Evolutionary conservation across 2,797 vertebrate species (phyloP), one percentile per base, ranked within the genome.

Genomic region (Oreonectes daqikongensis): DNA sequence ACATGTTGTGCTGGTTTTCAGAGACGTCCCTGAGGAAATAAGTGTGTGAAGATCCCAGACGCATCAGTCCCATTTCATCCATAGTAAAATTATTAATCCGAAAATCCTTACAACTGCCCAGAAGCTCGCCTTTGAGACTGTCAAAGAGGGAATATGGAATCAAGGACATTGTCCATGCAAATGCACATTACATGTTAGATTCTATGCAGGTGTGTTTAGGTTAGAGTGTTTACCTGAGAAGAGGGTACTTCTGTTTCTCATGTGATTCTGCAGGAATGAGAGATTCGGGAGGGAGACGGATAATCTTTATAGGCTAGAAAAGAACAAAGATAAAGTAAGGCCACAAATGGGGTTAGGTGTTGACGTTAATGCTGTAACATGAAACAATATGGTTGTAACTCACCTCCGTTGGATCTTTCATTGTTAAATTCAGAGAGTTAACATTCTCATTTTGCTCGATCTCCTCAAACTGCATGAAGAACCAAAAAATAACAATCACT

Each of bases 51-150:
- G 88, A 48, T 17, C 90, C 91, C 85, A 98, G 88, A 68, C 92
- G 81, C 83, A 97, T 94, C 44, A 93, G 78, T 0, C 94, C 95
- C 0, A 64, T 75, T 35, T 77, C 38, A 9, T 94, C 92, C 0
- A 94, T 91, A 1, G 88, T 86, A 83, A 90, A 94, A 0, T 90
- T 87, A 82, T 96, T 97, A 79, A 98, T 95, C 63, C 94, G 89
- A 81, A 96, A 99, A 82, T 99, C 96, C 86, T 93, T 93, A 81
- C 93, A 92, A 87, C 96, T 97, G 69, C 92, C 94, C 28, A 96
- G 79, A 4, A 95, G 24, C 82, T 98, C 96, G 0, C 95, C 94
- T 35, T 91, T 94, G 17, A 83, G 20, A 89, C 97, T 98, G 82
- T 0, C 72, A 60, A 0, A 42, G 15, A 70, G 9, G 10, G 6